Percentiles rank a stretch among this genome's conserved stretches.
These are phyloP conservation scores for Psilopsiagon aymara DNA, from an alignment of 2,113 vertebrate genomes.

Conservation along the genomic window DNA sequence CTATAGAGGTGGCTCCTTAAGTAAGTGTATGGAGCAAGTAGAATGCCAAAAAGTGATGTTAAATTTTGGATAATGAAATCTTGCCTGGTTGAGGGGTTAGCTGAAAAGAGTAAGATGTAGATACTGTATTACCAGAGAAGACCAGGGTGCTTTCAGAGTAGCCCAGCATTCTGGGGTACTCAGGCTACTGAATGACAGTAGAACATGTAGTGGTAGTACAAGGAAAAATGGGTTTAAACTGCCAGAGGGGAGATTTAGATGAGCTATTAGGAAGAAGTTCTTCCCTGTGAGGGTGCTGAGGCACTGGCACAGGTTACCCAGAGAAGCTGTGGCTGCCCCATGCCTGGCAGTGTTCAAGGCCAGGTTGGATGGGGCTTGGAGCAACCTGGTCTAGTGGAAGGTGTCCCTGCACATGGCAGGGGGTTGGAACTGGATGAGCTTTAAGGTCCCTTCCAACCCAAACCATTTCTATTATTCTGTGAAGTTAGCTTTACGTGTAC, in stretches of 20 bases:
- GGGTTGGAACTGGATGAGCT: neutral
- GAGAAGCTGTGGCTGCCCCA: neutral
- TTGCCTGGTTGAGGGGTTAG: neutral
- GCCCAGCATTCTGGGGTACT: neutral
- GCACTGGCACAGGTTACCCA: neutral
- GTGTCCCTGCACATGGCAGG: neutral
- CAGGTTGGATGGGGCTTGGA: neutral
- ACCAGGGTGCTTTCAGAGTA: neutral
- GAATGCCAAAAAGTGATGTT: neutral
- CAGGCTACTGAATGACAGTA: neutral
- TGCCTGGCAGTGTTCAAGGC: neutral
- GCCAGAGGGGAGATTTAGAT: neutral
- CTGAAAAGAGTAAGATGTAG: neutral
- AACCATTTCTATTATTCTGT: neutral
- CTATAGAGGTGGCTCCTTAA: neutral
- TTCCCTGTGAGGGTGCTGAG: neutral
- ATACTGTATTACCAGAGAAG: neutral
- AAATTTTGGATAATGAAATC: neutral
- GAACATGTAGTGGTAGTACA: neutral
- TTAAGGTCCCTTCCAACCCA: neutral
- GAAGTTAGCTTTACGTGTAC: neutral
- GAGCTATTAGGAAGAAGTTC: neutral
- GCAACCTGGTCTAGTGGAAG: neutral
- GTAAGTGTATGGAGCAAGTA: neutral
- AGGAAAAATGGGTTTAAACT: neutral